Percentiles rank a stretch among this genome's conserved stretches.
phyloP scores from a whole-genome alignment of 2,113 vertebrate genomes.

The Sigmodon hispidus region DNA sequence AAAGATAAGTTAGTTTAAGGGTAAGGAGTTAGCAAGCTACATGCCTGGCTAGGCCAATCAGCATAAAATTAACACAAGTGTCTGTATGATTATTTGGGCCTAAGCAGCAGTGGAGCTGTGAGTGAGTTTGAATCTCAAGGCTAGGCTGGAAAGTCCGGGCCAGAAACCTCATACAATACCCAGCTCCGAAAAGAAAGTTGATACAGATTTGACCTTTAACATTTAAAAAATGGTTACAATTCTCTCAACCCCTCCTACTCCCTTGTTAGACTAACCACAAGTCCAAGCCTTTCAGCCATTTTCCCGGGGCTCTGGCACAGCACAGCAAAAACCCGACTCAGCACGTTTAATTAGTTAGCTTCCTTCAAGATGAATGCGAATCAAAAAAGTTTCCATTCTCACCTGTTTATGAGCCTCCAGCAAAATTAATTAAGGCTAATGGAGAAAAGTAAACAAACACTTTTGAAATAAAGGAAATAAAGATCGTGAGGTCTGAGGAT shows the following conservation, averaged over 20 bases:
- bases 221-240: background rate
- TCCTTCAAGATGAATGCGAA: constrained; percentile 69
- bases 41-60: too few species aligned
- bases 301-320: constrained; percentile 51
- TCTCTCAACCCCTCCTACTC: background rate
- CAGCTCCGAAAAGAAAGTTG: background rate
- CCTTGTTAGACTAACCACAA: background rate
- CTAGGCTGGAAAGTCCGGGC: too few species aligned
- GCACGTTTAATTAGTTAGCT: constrained; percentile 79
- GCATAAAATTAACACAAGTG: too few species aligned
- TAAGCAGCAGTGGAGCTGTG: too few species aligned
- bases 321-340: constrained; percentile 59
- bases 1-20: too few species aligned
- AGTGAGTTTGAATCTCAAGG: too few species aligned
- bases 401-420: constrained; percentile 74
- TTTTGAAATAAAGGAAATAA: constrained; percentile 79
- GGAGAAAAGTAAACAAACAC: constrained; percentile 78
- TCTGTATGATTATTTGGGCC: too few species aligned
- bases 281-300: background rate
- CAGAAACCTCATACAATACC: too few species aligned
- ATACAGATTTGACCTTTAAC: background rate
- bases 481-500: constrained; percentile 52
- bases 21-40: too few species aligned
- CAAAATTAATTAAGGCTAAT: constrained; percentile 83
- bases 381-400: constrained; percentile 70